Evolutionary conservation across 64 coral and sea anemone genomes (phyloP).

Genomic region (Montipora efflorescens): DNA sequence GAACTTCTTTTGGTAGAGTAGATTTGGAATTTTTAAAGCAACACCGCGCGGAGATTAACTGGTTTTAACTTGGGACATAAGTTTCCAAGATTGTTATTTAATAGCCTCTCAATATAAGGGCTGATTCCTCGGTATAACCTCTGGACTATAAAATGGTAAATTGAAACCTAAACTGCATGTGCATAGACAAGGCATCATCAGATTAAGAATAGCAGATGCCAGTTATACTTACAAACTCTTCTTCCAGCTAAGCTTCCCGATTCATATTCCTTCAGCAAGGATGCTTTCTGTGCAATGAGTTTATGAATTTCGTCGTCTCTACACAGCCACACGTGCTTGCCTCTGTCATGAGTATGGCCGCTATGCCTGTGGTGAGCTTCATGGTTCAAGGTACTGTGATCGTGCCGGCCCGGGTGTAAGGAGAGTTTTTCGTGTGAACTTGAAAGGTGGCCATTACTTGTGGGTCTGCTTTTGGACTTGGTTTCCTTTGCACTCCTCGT

Average conservation of each 20-base stretch:
- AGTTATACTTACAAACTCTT: slow-evolving; percentile 75
- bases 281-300: slow-evolving; percentile 95
- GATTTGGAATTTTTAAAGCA: too few relatives aligned
- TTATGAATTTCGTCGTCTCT: slow-evolving; percentile 98
- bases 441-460: slow-evolving; percentile 28
- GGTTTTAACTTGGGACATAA: too few relatives aligned
- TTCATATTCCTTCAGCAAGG: slow-evolving; percentile 91
- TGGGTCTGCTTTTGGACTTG: slow-evolving; percentile 1
- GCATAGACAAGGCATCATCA: background rate
- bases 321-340: slow-evolving; percentile 96
- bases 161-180: too few relatives aligned
- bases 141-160: too few relatives aligned
- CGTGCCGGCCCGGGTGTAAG: background rate
- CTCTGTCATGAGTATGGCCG: slow-evolving; percentile 22
- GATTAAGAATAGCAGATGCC: background rate
- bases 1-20: too few relatives aligned
- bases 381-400: background rate
- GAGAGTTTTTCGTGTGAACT: slow-evolving; percentile 37
- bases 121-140: too few relatives aligned
- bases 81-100: too few relatives aligned
- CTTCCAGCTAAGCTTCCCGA: slow-evolving; percentile 86
- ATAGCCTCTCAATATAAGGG: too few relatives aligned
- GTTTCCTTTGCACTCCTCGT: background rate
- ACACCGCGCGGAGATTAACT: too few relatives aligned
- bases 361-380: slow-evolving; percentile 6